A percentile compares a stretch with the other conserved stretches of the same genome.
Conservation (phyloP, 2,113 vertebrate species). For the Tachysurus vachellii region DNA sequence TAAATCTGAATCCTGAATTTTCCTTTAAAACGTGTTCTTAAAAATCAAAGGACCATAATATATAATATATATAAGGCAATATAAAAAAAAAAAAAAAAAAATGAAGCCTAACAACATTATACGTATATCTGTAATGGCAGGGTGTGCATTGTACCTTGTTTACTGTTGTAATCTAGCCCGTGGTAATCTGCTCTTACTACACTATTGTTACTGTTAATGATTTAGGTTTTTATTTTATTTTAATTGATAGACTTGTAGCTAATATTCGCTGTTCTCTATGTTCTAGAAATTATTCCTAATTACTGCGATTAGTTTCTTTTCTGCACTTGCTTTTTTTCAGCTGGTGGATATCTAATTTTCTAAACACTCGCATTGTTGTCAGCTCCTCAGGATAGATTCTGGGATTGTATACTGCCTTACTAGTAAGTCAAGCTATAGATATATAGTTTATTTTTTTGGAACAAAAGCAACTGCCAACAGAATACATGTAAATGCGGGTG, state of each 20-base stretch:
- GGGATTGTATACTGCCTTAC: background rate
- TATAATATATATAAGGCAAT: background rate
- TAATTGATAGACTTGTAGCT: background rate
- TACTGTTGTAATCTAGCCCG: conserved; percentile 4
- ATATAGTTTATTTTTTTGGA: background rate
- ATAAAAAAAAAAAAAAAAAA: background rate
- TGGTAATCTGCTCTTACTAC: background rate
- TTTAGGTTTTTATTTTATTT: background rate
- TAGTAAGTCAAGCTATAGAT: background rate
- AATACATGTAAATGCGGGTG: background rate
- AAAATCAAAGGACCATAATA: conserved; percentile 6
- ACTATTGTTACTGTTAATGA: background rate
- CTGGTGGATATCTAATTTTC: background rate
- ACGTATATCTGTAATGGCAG: background rate
- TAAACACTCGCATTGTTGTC: background rate
- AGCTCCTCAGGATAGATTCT: background rate
- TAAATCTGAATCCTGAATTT: background rate
- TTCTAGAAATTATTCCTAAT: background rate
- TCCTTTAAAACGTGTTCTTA: background rate
- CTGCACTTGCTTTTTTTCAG: background rate
- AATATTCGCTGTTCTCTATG: background rate
- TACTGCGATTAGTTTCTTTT: background rate
- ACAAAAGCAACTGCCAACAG: background rate
- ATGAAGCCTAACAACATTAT: background rate
- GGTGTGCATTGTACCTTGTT: background rate